These are phyloP conservation scores for Eumerus sabulonum DNA, from an alignment of 2,888 invertebrate species.

Conservation along the genomic window DNA sequence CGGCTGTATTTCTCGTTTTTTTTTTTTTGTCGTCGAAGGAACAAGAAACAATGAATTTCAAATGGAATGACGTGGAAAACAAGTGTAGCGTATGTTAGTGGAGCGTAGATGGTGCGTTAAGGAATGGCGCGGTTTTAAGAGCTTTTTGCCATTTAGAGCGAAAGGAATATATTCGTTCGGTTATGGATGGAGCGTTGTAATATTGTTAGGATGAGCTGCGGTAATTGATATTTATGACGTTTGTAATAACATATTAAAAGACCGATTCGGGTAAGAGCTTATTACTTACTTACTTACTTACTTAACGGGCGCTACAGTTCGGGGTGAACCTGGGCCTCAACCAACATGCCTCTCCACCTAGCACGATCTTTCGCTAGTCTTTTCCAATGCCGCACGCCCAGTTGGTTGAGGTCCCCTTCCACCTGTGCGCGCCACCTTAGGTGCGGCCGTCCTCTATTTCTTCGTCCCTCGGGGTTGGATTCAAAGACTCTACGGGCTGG, in stretches of 20 bases:
- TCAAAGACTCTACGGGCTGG: too few species aligned
- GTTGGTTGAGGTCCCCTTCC: too few species aligned
- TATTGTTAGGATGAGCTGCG: conserved; percentile 38
- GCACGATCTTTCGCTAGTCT: too few species aligned
- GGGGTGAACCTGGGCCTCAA: too few species aligned
- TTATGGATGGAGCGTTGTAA: conserved; percentile 61
- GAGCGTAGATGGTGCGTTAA: conserved; percentile 46
- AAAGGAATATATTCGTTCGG: conserved; percentile 38
- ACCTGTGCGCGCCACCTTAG: too few species aligned
- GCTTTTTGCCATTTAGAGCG: conserved; percentile 62
- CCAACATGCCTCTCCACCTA: too few species aligned
- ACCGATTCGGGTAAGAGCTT: not conserved
- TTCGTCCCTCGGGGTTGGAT: too few species aligned
- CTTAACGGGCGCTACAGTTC: too few species aligned
- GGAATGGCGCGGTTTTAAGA: conserved; percentile 52
- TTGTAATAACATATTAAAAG: conserved; percentile 23
- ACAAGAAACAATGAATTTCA: conserved; percentile 65
- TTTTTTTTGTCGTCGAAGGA: conserved; percentile 47
- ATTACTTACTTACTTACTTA: too few species aligned
- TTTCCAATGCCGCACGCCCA: too few species aligned
- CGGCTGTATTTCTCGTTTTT: conserved; percentile 6
- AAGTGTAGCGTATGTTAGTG: conserved; percentile 39
- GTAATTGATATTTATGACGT: conserved; percentile 64
- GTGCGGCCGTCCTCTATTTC: too few species aligned
- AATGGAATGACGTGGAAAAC: conserved; percentile 54